Base-by-base conservation (phyloP, 2,888 invertebrate species). In the Heliconius hortense region DNA sequence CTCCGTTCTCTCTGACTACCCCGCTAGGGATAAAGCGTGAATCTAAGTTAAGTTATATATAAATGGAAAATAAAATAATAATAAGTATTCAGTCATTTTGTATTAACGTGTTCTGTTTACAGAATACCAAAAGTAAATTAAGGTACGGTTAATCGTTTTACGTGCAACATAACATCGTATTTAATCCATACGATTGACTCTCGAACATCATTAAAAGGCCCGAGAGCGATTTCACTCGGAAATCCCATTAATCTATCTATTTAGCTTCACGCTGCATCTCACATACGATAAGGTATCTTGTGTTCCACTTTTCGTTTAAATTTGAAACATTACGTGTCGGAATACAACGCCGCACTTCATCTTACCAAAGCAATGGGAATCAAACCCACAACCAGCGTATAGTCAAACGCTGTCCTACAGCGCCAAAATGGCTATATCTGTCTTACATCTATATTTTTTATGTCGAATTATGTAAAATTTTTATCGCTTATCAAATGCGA, bases 161-260 rank as follows among this genome's bases (percentile, higher is more conserved):
- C 21, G 8, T 31, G 63, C 4, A 31, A 63, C 3, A 63, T 0
- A 31, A 31, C 28, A 63, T 26, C 26, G 24, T 7, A 59, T 60
- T 7, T 60, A 60, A 5, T 1, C 2, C 60, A 60, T 60, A 60
- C 24, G 13, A 60, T 63, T 31, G 63, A 63, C 11, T 60, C 26
- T 28, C 10, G 63, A 31, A 31, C 63, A 21, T 31, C 28, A 63
- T 63, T 31, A 31, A 63, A 63, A 63, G 28, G 31, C 63, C 63
- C 63, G 28, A 10, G 18, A 31, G 63, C 31, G 31, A 63, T 31
- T 63, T 63, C 31, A 62, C 11, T 62, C 28, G 1, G 18, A 28
- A 82, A 81, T 82, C 80, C 72, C 78, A 81, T 78, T 78, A 79
- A 80, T 80, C 80, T 79, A 81, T 66, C 18, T 21, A n/a, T 21